phyloP scores from a whole-genome alignment of 2,797 vertebrate species.

The Geotria australis region DNA sequence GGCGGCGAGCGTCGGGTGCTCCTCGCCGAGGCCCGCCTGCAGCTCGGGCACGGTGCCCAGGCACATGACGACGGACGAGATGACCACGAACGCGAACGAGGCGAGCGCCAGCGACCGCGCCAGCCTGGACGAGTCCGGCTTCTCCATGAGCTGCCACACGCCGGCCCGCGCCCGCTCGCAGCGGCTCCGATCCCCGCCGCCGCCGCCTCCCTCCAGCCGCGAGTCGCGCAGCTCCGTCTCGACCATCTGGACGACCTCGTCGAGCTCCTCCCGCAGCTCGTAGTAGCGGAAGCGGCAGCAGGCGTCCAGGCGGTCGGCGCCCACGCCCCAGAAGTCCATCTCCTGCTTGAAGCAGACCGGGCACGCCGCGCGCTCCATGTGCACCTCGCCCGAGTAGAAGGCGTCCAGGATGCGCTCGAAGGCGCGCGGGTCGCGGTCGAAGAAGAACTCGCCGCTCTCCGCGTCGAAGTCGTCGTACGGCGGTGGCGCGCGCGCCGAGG shows the following conservation, averaged over 20 bases:
- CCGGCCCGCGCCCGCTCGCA: slow-evolving; percentile 41
- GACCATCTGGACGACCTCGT: slow-evolving; percentile 59
- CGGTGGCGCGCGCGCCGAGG: slow-evolving; percentile 6
- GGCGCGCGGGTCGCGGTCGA: slow-evolving; percentile 72
- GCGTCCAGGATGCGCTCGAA: slow-evolving; percentile 76
- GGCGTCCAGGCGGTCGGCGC: slow-evolving; percentile 48
- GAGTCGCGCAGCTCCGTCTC: slow-evolving; percentile 57
- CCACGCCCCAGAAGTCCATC: slow-evolving; percentile 96
- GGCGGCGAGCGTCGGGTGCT: slow-evolving; percentile 52
- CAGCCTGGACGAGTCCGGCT: slow-evolving; percentile 49
- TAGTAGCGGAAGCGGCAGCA: slow-evolving; percentile 60
- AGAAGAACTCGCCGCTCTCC: slow-evolving; percentile 60
- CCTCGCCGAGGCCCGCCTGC: slow-evolving; percentile 39
- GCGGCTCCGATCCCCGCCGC: slow-evolving; percentile 25
- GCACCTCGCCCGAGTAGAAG: slow-evolving; percentile 72
- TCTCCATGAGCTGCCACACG: slow-evolving; percentile 78
- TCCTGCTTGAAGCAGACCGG: slow-evolving; percentile 86
- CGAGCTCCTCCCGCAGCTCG: slow-evolving; percentile 67
- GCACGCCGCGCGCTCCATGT: slow-evolving; percentile 78
- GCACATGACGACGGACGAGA: slow-evolving; percentile 74
- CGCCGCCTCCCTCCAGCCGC: slow-evolving; percentile 8
- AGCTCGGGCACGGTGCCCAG: slow-evolving; percentile 71
- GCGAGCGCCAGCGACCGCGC: slow-evolving; percentile 46
- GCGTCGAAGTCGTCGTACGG: slow-evolving; percentile 86
- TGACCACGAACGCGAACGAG: slow-evolving; percentile 60